Conservation (phyloP, 2,113 vertebrate species). For the Myotis lucifugus region DNA sequence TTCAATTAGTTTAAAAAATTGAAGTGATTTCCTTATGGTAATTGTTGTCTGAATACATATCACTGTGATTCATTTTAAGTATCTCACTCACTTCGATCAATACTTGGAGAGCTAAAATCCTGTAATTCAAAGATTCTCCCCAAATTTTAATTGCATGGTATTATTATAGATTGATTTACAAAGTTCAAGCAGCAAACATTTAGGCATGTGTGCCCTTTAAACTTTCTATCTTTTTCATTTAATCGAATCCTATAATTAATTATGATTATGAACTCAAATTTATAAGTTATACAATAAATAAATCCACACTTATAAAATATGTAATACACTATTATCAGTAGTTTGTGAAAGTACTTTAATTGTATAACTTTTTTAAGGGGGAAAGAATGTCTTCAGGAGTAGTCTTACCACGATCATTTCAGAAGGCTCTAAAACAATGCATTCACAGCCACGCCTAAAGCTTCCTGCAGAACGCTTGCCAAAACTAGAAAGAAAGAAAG, state of each 20-base stretch:
- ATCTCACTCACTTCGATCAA: neutral
- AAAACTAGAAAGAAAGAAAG: slow-evolving; percentile 88
- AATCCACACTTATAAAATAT: neutral
- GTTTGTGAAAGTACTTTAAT: slow-evolving; percentile 19
- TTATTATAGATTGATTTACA: neutral
- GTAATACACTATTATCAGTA: neutral
- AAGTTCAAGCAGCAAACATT: neutral
- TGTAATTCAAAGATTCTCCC: neutral
- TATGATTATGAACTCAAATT: neutral
- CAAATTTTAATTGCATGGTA: slow-evolving; percentile 50
- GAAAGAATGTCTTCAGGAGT: slow-evolving; percentile 23
- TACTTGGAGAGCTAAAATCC: neutral
- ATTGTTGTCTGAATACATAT: neutral
- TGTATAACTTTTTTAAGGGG: neutral
- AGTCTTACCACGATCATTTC: slow-evolving; percentile 99
- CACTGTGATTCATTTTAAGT: neutral
- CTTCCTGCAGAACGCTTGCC: slow-evolving; percentile 98
- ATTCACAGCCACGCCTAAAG: slow-evolving; percentile 97
- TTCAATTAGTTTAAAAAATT: slow-evolving; percentile 23
- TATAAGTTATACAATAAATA: slow-evolving; percentile 5
- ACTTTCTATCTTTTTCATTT: neutral
- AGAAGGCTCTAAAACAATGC: slow-evolving; percentile 99
- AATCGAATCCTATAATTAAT: neutral
- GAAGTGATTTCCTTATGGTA: neutral
- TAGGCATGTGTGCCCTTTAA: neutral